Evolutionary conservation across 2,797 vertebrate genomes (phyloP), one percentile per base, ranked within the genome.

Genomic region (Chanos chanos): DNA sequence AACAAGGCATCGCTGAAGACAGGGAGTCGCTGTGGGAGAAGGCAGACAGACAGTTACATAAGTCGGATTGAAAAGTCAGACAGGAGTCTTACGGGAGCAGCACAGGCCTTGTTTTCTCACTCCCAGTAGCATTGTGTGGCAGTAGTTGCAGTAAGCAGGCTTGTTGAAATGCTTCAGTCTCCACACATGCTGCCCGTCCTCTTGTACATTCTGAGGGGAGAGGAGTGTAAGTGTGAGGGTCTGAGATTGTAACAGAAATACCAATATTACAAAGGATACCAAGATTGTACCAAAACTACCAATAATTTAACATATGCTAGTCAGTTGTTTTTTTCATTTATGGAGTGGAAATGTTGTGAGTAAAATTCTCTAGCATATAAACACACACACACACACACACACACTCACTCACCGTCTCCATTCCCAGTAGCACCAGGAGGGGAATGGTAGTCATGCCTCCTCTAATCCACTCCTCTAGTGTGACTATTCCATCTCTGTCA

Each of bases 81-180:
- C 0, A 50, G 15, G 10, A 2, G 10, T 87, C 94, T 95, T 82
- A 97, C 95, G 85, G 71, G 89, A 86, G 83, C 95, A 98, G 85
- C 94, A 92, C 70, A 98, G 91, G 77, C 94, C 95, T 85, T 98
- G 95, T 78, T 97, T 98, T 69, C 95, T 87, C 0, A 97, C 92
- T 0, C 95, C 95, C 59, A 96, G 86, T 77, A 98, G 85, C 91
- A 97, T 94, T 64, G 90, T 83, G 39, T 90, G 93, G 85, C 95
- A 98, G 86, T 89, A 94, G 84, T 97, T 97, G 85, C 95, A 98
- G 86, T 94, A 98, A 39, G 94, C 93, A 0, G 94, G 94, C 56
- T 94, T 96, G 87, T 95, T 97, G 89, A 98, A 98, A 79, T 97
- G 94, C 84, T 97, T 98, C 84, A 98, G 81, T 77, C 87, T 93